Conservation (phyloP, 37 sponge, comb jelly and placozoan species). For the Haliclona indistincta region DNA sequence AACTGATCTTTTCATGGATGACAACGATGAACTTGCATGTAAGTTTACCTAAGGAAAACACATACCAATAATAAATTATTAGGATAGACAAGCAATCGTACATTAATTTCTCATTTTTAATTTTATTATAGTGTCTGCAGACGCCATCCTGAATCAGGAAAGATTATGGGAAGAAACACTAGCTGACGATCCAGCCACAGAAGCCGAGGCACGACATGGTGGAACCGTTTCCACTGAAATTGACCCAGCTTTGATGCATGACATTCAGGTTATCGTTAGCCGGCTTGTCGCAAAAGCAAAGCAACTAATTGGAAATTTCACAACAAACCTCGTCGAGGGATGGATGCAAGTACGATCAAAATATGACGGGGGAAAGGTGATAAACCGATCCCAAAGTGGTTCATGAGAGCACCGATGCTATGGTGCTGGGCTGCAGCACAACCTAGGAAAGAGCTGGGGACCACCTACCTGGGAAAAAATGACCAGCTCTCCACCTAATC, state of each 20-base stretch:
- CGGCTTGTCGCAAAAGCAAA: slow-evolving; percentile 3
- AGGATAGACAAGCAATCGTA: no score
- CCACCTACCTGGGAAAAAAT: not conserved
- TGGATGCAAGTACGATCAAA: slow-evolving; percentile 36
- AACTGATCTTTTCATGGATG: no score
- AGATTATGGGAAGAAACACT: no score
- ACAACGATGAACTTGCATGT: no score
- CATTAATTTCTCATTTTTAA: no score
- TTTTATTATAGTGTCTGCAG: no score
- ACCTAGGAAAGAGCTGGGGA: slow-evolving; percentile 14
- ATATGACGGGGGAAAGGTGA: slow-evolving; percentile 34
- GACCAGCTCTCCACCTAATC: slow-evolving; percentile 1
- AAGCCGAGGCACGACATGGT: no score
- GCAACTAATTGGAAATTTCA: slow-evolving; percentile 22
- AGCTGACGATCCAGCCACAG: no score
- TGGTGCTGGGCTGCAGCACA: slow-evolving; percentile 29
- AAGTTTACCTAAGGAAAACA: no score
- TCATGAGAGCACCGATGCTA: slow-evolving; percentile 24
- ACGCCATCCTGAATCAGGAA: no score
- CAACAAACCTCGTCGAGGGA: slow-evolving; percentile 29
- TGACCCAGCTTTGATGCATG: not conserved
- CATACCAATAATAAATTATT: no score
- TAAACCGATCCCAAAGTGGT: slow-evolving; percentile 26
- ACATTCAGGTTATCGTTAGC: not conserved
- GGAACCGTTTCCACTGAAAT: no score